Evolutionary conservation across 35 echinoderm and acorn worm genomes (phyloP).

Genomic region (Eucidaris tribuloides): DNA sequence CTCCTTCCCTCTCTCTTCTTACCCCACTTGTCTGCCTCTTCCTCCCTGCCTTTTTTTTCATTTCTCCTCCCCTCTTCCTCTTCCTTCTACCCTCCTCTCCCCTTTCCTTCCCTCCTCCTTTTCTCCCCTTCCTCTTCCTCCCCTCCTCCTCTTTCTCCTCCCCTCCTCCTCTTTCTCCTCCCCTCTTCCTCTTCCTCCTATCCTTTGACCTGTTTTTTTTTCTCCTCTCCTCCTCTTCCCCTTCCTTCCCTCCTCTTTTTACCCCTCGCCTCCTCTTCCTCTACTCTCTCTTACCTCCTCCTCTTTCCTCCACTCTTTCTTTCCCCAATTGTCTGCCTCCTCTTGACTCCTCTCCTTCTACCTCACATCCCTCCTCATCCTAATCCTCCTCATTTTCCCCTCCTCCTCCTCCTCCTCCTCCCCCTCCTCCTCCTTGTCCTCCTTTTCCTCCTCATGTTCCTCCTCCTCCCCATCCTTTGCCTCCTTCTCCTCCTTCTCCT

Average conservation of each 20-base stretch:
- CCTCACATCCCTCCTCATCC: not conserved
- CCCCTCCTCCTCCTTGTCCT: not conserved
- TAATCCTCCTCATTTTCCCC: not conserved
- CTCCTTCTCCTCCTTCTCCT: not conserved
- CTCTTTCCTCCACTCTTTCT: not conserved
- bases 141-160: too few relatives aligned
- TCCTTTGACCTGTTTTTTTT: not conserved
- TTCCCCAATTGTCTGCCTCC: not conserved
- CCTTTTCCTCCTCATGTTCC: not conserved
- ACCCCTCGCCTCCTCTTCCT: not conserved
- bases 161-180: too few relatives aligned
- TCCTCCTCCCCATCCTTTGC: not conserved
- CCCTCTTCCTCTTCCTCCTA: too few relatives aligned
- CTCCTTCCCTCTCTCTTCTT: too few relatives aligned
- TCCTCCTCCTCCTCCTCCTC: not conserved
- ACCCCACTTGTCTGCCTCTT: too few relatives aligned
- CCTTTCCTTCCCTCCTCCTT: too few relatives aligned
- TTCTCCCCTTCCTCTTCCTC: too few relatives aligned
- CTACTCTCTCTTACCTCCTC: not conserved
- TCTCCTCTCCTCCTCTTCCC: not conserved
- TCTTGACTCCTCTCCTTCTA: not conserved
- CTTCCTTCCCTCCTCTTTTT: not conserved
- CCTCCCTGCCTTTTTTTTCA: too few relatives aligned
- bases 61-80: too few relatives aligned
- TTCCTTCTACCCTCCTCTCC: too few relatives aligned